A percentile compares a stretch with the other conserved stretches of the same genome.
These are phyloP conservation scores for Pocillopora grandis DNA, from an alignment of 92 coral and sea anemone genomes.

Conservation along the genomic window DNA sequence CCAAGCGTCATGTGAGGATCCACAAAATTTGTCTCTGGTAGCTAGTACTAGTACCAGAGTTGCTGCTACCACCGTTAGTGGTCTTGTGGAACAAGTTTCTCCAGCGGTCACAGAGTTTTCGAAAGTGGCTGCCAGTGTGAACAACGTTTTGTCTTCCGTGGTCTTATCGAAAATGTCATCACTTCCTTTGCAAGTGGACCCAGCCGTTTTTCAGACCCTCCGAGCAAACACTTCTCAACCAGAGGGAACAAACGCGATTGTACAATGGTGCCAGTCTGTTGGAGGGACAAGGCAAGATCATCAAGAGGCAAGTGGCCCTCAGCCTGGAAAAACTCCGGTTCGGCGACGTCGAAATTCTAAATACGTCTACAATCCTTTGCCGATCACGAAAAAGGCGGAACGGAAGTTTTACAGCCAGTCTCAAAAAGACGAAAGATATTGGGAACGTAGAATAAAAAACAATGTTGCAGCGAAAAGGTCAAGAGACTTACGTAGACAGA, in stretches of 20 bases:
- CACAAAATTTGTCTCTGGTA: neutral
- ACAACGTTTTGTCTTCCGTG: neutral
- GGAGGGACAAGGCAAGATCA: conserved; percentile 8
- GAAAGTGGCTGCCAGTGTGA: neutral
- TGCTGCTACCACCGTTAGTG: neutral
- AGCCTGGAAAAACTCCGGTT: conserved; percentile 12
- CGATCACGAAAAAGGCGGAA: conserved; percentile 60
- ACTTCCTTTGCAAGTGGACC: conserved; percentile 1
- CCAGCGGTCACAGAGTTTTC: neutral
- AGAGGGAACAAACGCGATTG: conserved; percentile 26
- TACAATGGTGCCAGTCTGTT: conserved; percentile 36
- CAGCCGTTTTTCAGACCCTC: conserved; percentile 13
- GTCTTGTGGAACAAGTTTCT: neutral
- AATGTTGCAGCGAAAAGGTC: conserved; percentile 76
- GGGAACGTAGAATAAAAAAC: conserved; percentile 70
- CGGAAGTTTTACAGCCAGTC: conserved; percentile 42
- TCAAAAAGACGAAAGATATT: conserved; percentile 64
- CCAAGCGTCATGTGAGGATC: conserved; percentile 2
- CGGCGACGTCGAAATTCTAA: conserved; percentile 23
- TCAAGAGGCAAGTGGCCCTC: neutral
- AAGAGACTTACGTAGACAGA: conserved; percentile 63
- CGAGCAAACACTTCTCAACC: conserved; percentile 15
- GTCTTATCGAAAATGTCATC: conserved; percentile 24
- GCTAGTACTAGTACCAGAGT: neutral
- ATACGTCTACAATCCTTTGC: conserved; percentile 65